Evolutionary conservation across 2,797 vertebrate genomes (phyloP).

Genomic region (Cossypha polioptera): DNA sequence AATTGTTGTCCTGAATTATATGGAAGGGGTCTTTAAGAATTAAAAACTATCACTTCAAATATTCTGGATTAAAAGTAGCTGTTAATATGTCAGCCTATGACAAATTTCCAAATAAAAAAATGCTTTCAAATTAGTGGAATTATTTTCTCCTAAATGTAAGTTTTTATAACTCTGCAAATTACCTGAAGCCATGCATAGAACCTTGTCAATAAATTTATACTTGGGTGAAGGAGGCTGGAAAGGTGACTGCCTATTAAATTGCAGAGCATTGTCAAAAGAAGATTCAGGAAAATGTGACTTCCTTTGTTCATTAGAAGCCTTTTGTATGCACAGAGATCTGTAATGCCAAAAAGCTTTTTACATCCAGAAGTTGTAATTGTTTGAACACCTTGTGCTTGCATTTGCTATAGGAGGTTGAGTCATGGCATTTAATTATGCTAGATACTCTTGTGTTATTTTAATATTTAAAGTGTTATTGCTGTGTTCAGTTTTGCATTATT

Average conservation of each 20-base stretch:
- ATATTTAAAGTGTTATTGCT: not conserved
- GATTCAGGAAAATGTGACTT: not conserved
- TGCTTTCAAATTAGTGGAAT: not conserved
- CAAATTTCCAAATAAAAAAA: not conserved
- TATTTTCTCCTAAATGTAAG: not conserved
- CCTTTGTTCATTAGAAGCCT: not conserved
- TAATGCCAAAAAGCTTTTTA: not conserved
- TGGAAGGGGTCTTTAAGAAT: not conserved
- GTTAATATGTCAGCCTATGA: not conserved
- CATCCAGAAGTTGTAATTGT: not conserved
- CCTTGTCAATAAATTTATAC: not conserved
- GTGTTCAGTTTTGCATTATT: not conserved
- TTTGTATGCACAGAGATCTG: not conserved
- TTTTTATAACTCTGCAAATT: not conserved
- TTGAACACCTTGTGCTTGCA: not conserved
- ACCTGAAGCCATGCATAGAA: not conserved
- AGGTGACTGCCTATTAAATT: not conserved
- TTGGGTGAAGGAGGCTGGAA: accelerated
- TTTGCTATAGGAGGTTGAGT: not conserved
- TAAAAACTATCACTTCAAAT: not conserved
- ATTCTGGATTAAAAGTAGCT: not conserved
- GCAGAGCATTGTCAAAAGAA: not conserved
- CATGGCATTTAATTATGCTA: not conserved
- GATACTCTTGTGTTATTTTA: not conserved
- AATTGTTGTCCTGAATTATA: not conserved